phyloP scores from a whole-genome alignment of 1,140 invertebrate species.

The Eumaeus atala region DNA sequence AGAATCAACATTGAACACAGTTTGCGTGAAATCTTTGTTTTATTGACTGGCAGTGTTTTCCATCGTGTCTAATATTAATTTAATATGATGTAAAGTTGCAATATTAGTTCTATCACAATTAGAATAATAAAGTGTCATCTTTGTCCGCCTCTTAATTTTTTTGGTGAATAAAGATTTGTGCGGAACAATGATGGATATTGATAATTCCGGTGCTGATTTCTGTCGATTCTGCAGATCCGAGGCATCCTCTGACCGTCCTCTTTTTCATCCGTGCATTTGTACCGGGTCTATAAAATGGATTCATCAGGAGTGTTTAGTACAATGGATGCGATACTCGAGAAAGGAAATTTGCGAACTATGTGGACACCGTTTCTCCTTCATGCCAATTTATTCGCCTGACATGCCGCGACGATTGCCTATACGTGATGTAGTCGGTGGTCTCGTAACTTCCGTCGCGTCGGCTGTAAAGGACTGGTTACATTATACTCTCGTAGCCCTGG shows the following conservation, averaged over 20 bases:
- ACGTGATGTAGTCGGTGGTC: constrained; percentile 90
- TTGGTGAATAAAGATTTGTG: constrained; percentile 13
- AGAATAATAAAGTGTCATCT: not conserved
- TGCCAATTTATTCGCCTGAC: constrained; percentile 98
- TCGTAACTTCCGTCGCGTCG: constrained; percentile 91
- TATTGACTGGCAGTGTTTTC: not conserved
- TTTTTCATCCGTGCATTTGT: constrained; percentile 99
- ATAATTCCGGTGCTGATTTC: constrained; percentile 82
- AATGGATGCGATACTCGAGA: constrained; percentile 95
- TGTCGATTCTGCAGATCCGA: constrained; percentile 98
- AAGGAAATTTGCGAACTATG: constrained; percentile 99
- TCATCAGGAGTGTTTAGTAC: constrained; percentile 93
- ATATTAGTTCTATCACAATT: not conserved
- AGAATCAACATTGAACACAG: not conserved
- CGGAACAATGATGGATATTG: constrained; percentile 61
- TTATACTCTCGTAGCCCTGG: constrained; percentile 93
- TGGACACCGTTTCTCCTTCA: constrained; percentile 97
- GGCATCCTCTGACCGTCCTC: constrained; percentile 83
- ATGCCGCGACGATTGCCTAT: constrained; percentile 97
- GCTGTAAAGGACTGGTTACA: constrained; percentile 97
- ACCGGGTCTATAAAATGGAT: constrained; percentile 99
- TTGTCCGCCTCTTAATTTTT: not conserved
- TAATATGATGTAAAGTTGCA: constrained; percentile 2
- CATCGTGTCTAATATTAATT: not conserved
- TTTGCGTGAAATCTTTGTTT: not conserved